phyloP scores from a whole-genome alignment of 1,140 invertebrate genomes.

The Drosophila nigrodunni region DNA sequence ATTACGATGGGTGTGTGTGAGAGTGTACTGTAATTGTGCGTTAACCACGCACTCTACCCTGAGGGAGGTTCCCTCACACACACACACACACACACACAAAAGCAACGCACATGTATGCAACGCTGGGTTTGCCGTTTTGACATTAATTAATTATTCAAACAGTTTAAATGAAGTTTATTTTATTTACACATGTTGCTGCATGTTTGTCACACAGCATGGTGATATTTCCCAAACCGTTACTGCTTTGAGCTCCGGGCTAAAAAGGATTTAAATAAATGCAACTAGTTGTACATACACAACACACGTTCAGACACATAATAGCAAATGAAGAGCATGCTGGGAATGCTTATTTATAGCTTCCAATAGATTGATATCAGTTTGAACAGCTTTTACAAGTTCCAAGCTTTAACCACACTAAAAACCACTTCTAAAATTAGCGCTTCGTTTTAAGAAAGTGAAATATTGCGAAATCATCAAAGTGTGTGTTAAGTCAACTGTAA shows the following conservation, averaged over 20 bases:
- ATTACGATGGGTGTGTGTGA: conserved; percentile 3
- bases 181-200: conserved; percentile 76
- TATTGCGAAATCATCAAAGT: neutral
- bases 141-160: conserved; percentile 83
- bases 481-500: neutral
- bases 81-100: conserved; percentile 3
- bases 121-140: conserved; percentile 35
- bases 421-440: neutral
- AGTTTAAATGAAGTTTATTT: conserved; percentile 81
- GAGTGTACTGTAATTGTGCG: conserved; percentile 25
- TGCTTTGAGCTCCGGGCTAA: neutral
- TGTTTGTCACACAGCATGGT: conserved; percentile 22
- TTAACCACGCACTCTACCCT: conserved; percentile 15
- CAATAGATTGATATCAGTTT: neutral
- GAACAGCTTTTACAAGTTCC: neutral
- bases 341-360: neutral
- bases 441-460: neutral
- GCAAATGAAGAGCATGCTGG: neutral
- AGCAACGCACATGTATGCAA: neutral
- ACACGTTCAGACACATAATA: neutral
- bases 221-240: neutral
- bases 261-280: conserved; percentile 27
- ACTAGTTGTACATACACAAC: conserved; percentile 2
- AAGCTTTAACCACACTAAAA: neutral
- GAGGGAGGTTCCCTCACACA: neutral